Evolutionary conservation across 2,113 vertebrate species (phyloP), one percentile per base, ranked within the genome.

Genomic region (Sphaerodactylus townsendi): DNA sequence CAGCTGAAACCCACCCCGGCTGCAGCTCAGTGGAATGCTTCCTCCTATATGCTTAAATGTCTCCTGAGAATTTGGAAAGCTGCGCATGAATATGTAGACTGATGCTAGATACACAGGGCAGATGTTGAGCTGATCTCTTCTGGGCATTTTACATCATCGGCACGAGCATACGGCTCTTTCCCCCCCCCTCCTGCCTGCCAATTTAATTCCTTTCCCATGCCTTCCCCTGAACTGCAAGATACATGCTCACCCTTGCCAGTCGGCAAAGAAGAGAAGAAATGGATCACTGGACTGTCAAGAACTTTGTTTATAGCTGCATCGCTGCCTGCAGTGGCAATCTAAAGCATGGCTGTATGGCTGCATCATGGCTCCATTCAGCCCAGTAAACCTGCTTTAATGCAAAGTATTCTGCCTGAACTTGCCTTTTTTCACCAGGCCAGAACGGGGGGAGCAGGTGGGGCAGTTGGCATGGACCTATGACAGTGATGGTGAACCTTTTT

Each of bases 71-170:
- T 90, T 93, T 82, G 11, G 85, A 93, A 94, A 93, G 92, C 95
- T 95, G 94, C 70, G 65, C 95, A 96, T 97, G 96, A 96, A 96
- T 96, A 96, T 94, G 95, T 92, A 96, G 93, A 86, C 91, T 90
- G 44, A 83, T 5, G 0, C 83, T 85, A 94, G 73, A 94, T 92
- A 93, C 93, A 87, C 44, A 86, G 92, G 94, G 89, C 95, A 97
- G 96, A 95, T 97, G 96, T 95, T 94, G 89, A 3, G 1, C 81
- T 44, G 65, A 91, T 93, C 89, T 94, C 95, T 93, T 71, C 87
- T 94, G 95, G 86, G 95, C 88, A 91, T 93, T 92, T 93, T 79
- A 93, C 88, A 91, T 90, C 83, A 88, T 59, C 91, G 89, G 79
- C 92, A 81, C 81, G 93, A 95, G 94, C 91, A 94, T 93, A 91